Evolutionary conservation across 2,888 invertebrate genomes (phyloP).

Genomic region (Chydorus sphaericus): DNA sequence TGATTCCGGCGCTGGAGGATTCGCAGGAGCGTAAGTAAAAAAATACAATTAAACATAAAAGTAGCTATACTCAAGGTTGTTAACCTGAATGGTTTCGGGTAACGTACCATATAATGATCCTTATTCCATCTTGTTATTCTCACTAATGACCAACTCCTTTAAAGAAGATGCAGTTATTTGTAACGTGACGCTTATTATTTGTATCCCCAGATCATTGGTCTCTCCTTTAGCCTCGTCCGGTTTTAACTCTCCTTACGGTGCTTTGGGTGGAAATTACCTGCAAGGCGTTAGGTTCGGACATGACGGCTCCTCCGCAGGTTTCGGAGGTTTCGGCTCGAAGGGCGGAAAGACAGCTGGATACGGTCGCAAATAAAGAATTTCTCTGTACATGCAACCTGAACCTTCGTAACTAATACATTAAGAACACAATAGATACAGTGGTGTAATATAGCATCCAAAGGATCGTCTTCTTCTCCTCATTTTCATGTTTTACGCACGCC

Average conservation of each 20-base stretch:
- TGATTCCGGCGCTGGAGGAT: constrained; percentile 13
- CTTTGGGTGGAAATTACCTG: constrained; percentile 9
- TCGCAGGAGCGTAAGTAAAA: constrained; percentile 5
- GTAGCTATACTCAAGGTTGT: no score
- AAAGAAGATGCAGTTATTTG: neutral
- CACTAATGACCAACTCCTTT: neutral
- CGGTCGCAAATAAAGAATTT: no score
- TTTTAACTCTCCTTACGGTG: constrained; percentile 9
- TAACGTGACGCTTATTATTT: neutral
- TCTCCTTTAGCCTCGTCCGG: constrained; percentile 11
- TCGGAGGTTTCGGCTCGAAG: constrained; percentile 12
- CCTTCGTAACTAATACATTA: no score
- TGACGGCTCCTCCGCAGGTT: constrained; percentile 7
- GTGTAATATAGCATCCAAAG: no score
- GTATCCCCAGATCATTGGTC: neutral
- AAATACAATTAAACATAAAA: neutral
- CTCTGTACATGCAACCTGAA: no score
- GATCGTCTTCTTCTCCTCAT: no score
- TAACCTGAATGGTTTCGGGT: no score
- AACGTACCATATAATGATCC: no score
- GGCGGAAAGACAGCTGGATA: no score
- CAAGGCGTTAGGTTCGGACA: constrained; percentile 4
- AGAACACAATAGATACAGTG: no score
- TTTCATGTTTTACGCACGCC: no score
- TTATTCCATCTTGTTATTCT: no score